Percentiles rank a stretch among this genome's conserved stretches.
These are phyloP conservation scores for Xanthia icteritia DNA, from an alignment of 2,888 invertebrate genomes.

Conservation along the genomic window DNA sequence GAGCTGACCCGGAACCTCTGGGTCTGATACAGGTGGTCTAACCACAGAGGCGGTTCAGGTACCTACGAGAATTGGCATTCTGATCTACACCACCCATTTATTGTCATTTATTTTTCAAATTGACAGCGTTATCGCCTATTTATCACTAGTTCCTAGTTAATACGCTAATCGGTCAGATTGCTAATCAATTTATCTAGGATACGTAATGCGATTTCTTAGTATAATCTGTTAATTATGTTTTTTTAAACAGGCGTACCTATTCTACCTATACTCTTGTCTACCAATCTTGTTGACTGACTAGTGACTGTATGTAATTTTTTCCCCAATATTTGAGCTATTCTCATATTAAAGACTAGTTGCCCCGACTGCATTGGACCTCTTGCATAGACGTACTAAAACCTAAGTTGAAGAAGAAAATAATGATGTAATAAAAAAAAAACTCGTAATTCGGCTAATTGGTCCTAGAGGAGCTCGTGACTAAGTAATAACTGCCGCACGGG, in stretches of 20 bases:
- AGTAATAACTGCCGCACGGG: no score
- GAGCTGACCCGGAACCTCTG: no score
- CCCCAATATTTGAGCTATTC: not conserved
- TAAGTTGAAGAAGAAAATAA: no score
- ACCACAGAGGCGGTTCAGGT: no score
- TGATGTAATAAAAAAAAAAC: not conserved
- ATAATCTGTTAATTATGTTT: conserved; percentile 18
- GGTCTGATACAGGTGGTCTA: no score
- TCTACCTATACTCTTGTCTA: not conserved
- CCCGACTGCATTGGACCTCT: not conserved
- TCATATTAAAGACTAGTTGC: not conserved
- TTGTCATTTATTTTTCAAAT: conserved; percentile 12
- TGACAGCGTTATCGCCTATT: conserved; percentile 8
- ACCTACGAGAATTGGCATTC: no score
- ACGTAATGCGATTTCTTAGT: conserved; percentile 13
- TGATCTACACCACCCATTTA: not conserved
- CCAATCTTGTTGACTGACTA: not conserved
- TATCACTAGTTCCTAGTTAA: conserved; percentile 20
- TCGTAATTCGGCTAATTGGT: not conserved
- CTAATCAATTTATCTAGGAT: conserved; percentile 39
- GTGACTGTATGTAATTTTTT: not conserved
- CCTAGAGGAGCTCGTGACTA: no score
- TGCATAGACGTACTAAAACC: no score
- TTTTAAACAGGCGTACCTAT: not conserved
- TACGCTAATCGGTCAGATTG: conserved; percentile 12